These are phyloP conservation scores for Limanda limanda DNA, from an alignment of 2,113 vertebrate species.

Conservation along the genomic window DNA sequence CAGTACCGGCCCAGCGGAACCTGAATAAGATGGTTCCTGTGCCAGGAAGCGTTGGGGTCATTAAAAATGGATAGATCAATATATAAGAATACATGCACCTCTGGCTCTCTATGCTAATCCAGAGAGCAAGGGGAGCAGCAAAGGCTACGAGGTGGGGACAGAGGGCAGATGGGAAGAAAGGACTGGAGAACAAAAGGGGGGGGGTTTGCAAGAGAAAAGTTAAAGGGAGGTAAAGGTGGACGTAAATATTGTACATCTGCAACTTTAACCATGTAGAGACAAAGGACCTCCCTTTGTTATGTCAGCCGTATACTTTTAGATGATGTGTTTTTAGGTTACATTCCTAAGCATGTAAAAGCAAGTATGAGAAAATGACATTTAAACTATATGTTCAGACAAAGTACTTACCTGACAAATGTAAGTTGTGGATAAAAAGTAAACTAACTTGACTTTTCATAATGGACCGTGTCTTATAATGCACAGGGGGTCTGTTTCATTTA, in stretches of 20 bases:
- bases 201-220: constrained; percentile 1
- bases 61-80: constrained; percentile 77
- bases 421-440: neutral
- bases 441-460: neutral
- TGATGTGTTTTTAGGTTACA: too few species aligned
- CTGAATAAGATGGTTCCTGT: constrained; percentile 54
- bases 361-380: too few species aligned
- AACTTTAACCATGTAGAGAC: too few species aligned
- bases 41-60: constrained; percentile 43
- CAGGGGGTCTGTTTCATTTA: neutral
- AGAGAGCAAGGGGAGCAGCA: constrained; percentile 28
- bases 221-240: neutral
- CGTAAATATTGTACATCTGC: neutral
- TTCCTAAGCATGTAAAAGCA: too few species aligned
- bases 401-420: neutral
- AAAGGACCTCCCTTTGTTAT: too few species aligned
- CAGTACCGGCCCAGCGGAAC: constrained; percentile 60
- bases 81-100: constrained; percentile 61
- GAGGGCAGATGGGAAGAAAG: constrained; percentile 29
- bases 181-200: constrained; percentile 26
- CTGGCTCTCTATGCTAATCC: constrained; percentile 61
- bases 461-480: neutral
- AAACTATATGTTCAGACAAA: too few species aligned
- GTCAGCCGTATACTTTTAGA: too few species aligned
- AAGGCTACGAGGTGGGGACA: constrained; percentile 42